phyloP scores from a whole-genome alignment of 2,113 vertebrate species.

The Triplophysa dalaica region DNA sequence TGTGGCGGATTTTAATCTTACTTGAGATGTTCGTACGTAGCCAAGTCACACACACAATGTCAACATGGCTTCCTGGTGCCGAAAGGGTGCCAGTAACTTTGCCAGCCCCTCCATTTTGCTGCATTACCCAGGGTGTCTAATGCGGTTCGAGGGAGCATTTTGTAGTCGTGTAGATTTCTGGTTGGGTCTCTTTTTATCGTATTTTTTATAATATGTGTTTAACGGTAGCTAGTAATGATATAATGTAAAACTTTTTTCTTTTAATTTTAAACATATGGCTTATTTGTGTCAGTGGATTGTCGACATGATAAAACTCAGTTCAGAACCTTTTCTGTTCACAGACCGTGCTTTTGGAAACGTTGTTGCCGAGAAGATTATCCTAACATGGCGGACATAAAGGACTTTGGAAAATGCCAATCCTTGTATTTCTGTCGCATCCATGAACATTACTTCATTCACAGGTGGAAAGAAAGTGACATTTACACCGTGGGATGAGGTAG shows the following conservation, averaged over 20 bases:
- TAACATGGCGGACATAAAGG: background rate
- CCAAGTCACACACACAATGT: slow-evolving; percentile 43
- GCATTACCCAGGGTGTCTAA: slow-evolving; percentile 24
- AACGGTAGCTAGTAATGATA: background rate
- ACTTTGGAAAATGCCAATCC: background rate
- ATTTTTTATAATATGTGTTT: background rate
- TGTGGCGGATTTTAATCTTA: slow-evolving; percentile 1
- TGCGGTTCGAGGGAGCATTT: slow-evolving; percentile 28
- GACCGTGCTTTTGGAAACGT: slow-evolving; percentile 1
- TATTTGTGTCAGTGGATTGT: background rate
- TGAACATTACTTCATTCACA: slow-evolving; percentile 6
- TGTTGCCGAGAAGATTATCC: background rate
- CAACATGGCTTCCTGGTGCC: slow-evolving; percentile 52
- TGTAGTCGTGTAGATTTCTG: background rate
- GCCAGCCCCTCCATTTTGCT: slow-evolving; percentile 39
- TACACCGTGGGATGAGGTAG: slow-evolving; percentile 96
- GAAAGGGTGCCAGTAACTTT: slow-evolving; percentile 38
- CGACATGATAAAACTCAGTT: background rate
- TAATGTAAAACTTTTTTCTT: background rate
- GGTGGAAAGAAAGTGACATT: slow-evolving; percentile 55
- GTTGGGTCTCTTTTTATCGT: background rate
- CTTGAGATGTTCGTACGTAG: slow-evolving; percentile 3
- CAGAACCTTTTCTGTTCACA: background rate
- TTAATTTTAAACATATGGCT: background rate
- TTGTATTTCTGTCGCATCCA: background rate